Evolutionary conservation across 2,113 vertebrate species (phyloP), one percentile per base, ranked within the genome.

Genomic region (Ammospiza caudacuta): DNA sequence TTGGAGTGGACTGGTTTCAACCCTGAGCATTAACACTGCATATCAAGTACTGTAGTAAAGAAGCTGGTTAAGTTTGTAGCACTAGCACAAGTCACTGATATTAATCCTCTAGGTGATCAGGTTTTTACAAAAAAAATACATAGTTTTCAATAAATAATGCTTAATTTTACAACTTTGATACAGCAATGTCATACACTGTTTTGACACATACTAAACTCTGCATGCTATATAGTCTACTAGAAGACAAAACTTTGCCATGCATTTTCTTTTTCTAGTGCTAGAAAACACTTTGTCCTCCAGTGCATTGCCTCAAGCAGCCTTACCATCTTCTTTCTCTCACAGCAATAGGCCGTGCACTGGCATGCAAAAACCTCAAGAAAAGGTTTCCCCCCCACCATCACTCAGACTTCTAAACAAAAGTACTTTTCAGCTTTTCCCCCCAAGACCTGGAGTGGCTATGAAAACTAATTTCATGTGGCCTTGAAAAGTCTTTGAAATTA

Each of bases 131-230:
- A 98, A 97, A 98, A 98, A 98, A 98, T 98, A 98, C 98, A 98
- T 98, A 98, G 98, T 98, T 98, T 98, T 98, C 97, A 98, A 98
- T 98, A 98, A 98, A 98, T 98, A 98, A 98, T 98, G 98, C 98
- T 98, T 98, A 98, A 98, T 97, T 98, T 98, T 98, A 98, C 98
- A 98, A 98, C 97, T 98, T 98, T 98, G 98, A 98, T 98, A 98
- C 98, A 98, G 98, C 97, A 98, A 98, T 96, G 98, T 97, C 98
- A 98, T 98, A 98, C 98, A 98, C 98, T 92, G 97, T 97, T 96
- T 97, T 94, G 96, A 98, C 98, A 98, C 97, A 97, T 98, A 98
- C 98, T 98, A 98, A 96, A 98, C 97, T 98, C 98, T 96, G 98
- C 98, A 98, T 98, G 98, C 98, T 98, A 98, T 97, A 98, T 97